These are phyloP conservation scores for Lasioglossum villosulum DNA, from an alignment of 2,888 invertebrate genomes.

Conservation along the genomic window DNA sequence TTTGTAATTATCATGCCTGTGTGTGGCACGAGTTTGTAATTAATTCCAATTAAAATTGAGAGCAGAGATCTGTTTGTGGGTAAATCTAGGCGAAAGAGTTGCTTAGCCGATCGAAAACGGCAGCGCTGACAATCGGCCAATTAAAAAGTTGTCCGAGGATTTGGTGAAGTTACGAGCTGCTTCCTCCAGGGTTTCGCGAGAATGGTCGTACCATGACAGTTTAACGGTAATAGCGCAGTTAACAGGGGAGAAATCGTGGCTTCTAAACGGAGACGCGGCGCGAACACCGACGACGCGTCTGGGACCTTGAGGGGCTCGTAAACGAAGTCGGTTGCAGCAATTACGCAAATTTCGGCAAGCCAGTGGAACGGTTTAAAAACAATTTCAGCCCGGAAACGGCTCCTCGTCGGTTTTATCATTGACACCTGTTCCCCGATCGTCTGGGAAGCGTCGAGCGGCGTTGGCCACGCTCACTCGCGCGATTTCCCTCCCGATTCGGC, in stretches of 20 bases:
- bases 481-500: conserved; percentile 9
- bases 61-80: neutral
- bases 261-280: neutral
- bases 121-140: neutral
- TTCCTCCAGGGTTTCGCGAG: neutral
- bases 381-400: conserved; percentile 47
- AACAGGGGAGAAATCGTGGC: neutral
- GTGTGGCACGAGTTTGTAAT: too few relatives aligned
- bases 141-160: neutral
- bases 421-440: conserved; percentile 69
- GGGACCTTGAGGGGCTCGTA: conserved; percentile 4
- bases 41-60: neutral
- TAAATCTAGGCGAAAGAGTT: neutral
- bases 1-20: too few relatives aligned
- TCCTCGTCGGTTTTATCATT: conserved; percentile 49
- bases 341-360: conserved; percentile 34
- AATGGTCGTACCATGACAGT: neutral
- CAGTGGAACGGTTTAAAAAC: conserved; percentile 54
- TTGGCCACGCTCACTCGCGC: conserved; percentile 28
- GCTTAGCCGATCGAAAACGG: neutral
- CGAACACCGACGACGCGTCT: neutral
- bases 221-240: neutral
- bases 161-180: too few relatives aligned
- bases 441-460: neutral
- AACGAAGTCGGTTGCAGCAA: conserved; percentile 16